A percentile compares a stretch with the other conserved stretches of the same genome.
Evolutionary conservation across 2,888 invertebrate genomes (phyloP).

Genomic region (Terebella lapidaria): DNA sequence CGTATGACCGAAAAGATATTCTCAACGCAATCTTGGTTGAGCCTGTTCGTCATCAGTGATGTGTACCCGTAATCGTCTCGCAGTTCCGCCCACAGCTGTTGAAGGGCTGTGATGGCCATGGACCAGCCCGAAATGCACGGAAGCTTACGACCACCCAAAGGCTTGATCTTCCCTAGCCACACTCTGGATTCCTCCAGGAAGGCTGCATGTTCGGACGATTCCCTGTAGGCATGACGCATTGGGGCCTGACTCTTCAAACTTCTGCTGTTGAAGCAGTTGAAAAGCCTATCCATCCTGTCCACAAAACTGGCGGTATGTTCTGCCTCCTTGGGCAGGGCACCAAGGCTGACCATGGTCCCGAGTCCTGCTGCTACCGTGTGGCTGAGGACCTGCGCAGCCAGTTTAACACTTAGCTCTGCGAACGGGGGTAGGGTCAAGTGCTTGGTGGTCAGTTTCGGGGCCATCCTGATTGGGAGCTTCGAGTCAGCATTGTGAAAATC

Average conservation of each 20-base stretch:
- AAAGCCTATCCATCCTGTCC: neutral
- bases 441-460: neutral
- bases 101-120: neutral
- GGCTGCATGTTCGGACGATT: neutral
- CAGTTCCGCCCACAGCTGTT: neutral
- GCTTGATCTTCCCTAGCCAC: neutral
- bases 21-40: neutral
- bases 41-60: neutral
- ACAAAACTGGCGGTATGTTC: too few species aligned
- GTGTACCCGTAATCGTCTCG: neutral
- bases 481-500: conserved; percentile 6
- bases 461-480: neutral
- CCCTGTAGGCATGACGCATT: neutral
- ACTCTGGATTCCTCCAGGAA: neutral
- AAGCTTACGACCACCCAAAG: neutral
- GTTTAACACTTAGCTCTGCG: neutral
- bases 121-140: neutral
- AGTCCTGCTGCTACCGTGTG: neutral
- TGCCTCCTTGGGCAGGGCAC: neutral
- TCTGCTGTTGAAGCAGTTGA: neutral
- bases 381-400: conserved; percentile 10
- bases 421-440: conserved; percentile 2
- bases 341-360: neutral
- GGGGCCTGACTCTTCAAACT: neutral
- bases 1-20: neutral